Evolutionary conservation across 2,888 invertebrate genomes (phyloP).

Genomic region (Synanthedon formicaeformis): DNA sequence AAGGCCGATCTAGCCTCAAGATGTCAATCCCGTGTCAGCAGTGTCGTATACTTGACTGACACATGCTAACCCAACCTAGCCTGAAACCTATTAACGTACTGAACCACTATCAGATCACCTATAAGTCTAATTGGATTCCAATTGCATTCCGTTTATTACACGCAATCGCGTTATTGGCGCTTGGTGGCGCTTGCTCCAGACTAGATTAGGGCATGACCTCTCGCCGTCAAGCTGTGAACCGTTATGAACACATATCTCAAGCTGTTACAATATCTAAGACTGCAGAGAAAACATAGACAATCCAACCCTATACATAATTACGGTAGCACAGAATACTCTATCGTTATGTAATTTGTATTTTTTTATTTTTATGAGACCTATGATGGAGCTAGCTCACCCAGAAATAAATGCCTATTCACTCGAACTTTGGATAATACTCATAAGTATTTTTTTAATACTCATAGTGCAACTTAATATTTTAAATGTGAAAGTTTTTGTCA

Average conservation of each 20-base stretch:
- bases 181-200: constrained; percentile 5
- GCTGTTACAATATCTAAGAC: too few species aligned
- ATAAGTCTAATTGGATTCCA: constrained; percentile 59
- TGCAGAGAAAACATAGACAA: too few species aligned
- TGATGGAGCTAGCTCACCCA: too few species aligned
- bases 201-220: constrained; percentile 13
- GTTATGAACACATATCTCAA: neutral
- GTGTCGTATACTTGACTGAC: constrained; percentile 2
- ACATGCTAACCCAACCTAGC: constrained; percentile 31
- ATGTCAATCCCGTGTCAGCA: constrained; percentile 19
- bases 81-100: constrained; percentile 46
- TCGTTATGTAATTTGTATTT: too few species aligned
- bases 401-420: too few species aligned
- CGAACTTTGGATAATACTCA: too few species aligned
- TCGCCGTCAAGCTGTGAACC: constrained; percentile 27
- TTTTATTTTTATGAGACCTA: too few species aligned
- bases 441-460: too few species aligned
- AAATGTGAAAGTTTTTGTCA: too few species aligned
- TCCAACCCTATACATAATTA: too few species aligned
- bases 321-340: too few species aligned
- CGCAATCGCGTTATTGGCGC: constrained; percentile 45
- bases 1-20: neutral
- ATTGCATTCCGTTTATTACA: constrained; percentile 58
- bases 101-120: constrained; percentile 37
- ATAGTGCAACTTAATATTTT: too few species aligned